A percentile compares a stretch with the other conserved stretches of the same genome.
These are phyloP conservation scores for Circaetus gallicus DNA, from an alignment of 2,113 vertebrate species.

Conservation along the genomic window DNA sequence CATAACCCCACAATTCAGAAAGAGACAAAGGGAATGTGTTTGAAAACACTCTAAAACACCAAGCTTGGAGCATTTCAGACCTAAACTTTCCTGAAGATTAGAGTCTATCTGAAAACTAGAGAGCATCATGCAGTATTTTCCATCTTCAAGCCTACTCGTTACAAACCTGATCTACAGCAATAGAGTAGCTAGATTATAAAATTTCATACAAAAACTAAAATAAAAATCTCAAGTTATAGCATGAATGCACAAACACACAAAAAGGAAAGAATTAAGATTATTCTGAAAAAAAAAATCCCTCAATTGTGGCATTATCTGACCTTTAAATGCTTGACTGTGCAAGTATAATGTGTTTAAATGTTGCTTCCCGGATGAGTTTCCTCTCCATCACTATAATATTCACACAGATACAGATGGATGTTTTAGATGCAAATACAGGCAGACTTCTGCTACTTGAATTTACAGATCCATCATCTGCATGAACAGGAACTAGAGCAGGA, in stretches of 20 bases:
- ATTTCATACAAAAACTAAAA: background rate
- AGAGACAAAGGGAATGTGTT: background rate
- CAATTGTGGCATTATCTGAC: background rate
- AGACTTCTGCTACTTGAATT: background rate
- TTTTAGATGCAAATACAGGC: conserved; percentile 31
- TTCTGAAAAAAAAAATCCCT: background rate
- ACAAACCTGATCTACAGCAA: background rate
- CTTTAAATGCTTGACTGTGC: conserved; percentile 23
- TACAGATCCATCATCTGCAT: background rate
- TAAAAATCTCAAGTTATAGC: rapidly evolving
- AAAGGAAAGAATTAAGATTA: background rate
- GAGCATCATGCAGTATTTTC: background rate
- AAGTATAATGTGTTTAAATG: background rate
- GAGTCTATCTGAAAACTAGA: background rate
- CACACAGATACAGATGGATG: conserved; percentile 12
- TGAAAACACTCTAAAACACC: background rate
- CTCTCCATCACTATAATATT: background rate
- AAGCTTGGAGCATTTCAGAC: background rate
- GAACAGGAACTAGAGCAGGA: background rate
- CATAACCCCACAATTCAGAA: background rate
- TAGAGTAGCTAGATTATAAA: rapidly evolving
- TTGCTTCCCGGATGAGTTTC: conserved; percentile 14
- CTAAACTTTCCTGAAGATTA: background rate
- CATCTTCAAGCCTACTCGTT: background rate
- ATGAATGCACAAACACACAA: background rate